Evolutionary conservation across 2,797 vertebrate genomes (phyloP).

Genomic region (Acropternis orthonyx): DNA sequence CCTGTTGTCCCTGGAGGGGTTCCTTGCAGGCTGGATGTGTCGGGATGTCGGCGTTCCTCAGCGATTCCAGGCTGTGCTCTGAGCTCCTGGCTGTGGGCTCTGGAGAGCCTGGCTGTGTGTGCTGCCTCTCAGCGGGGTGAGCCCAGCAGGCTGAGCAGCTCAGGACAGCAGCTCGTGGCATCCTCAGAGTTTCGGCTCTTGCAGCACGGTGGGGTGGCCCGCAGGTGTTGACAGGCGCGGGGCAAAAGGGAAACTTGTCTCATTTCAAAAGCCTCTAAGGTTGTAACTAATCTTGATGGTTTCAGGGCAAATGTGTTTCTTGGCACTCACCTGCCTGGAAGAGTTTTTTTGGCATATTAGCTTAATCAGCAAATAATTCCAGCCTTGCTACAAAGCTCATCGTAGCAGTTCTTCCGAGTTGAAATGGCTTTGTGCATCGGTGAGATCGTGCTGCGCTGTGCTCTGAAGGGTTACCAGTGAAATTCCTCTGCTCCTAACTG

Average conservation of each 20-base stretch:
- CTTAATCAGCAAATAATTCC: slow-evolving; percentile 18
- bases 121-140: background rate
- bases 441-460: rapidly evolving
- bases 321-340: background rate
- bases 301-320: slow-evolving; percentile 48
- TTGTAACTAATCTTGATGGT: slow-evolving; percentile 30
- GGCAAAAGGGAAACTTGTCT: background rate
- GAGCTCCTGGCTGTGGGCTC: background rate
- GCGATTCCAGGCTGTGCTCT: background rate
- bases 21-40: background rate
- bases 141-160: background rate
- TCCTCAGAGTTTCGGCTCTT: background rate
- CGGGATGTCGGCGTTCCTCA: background rate
- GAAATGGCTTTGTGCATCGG: background rate
- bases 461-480: background rate
- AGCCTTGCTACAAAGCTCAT: background rate
- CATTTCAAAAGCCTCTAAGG: background rate
- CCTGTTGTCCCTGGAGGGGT: background rate
- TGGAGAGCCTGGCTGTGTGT: rapidly evolving
- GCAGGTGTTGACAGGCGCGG: background rate
- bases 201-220: background rate
- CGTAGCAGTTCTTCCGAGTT: background rate
- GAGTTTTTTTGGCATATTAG: background rate
- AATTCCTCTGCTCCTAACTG: background rate
- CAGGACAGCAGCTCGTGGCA: background rate